Conservation (phyloP, 2,113 vertebrate genomes). For the Mionectes macconnelli region DNA sequence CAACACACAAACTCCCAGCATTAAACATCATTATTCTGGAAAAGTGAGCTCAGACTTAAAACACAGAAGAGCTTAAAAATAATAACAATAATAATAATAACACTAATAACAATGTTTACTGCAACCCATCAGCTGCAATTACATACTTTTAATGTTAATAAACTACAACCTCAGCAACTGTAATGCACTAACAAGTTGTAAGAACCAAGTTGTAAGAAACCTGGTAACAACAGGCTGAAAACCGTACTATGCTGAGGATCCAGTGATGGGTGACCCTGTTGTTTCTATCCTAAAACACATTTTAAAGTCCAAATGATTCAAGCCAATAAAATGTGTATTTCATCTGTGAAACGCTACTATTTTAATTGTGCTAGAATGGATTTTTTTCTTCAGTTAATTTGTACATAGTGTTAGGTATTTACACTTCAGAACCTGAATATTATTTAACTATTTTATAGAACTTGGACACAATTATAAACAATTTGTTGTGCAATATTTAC, state of each 20-base stretch:
- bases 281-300: slow-evolving; percentile 30
- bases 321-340: slow-evolving; percentile 1
- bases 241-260: neutral
- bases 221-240: slow-evolving; percentile 26
- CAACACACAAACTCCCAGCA: neutral
- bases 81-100: neutral
- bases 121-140: slow-evolving; percentile 24
- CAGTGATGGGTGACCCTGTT: slow-evolving; percentile 4
- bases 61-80: neutral
- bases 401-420: neutral
- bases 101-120: neutral
- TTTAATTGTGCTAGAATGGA: slow-evolving; percentile 21
- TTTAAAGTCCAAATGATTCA: neutral
- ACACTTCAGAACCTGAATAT: slow-evolving; percentile 28
- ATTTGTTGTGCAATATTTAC: slow-evolving; percentile 22
- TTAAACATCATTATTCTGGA: neutral
- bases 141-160: slow-evolving; percentile 29
- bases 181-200: neutral
- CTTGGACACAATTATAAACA: slow-evolving; percentile 15
- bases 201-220: slow-evolving; percentile 34
- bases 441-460: slow-evolving; percentile 50
- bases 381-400: slow-evolving; percentile 41
- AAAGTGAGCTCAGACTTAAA: neutral
- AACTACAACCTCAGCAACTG: slow-evolving; percentile 30
- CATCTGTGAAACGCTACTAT: slow-evolving; percentile 2